A percentile compares a stretch with the other conserved stretches of the same genome.
Evolutionary conservation across 2,797 vertebrate species (phyloP).

Genomic region (Tarsius wallacei): DNA sequence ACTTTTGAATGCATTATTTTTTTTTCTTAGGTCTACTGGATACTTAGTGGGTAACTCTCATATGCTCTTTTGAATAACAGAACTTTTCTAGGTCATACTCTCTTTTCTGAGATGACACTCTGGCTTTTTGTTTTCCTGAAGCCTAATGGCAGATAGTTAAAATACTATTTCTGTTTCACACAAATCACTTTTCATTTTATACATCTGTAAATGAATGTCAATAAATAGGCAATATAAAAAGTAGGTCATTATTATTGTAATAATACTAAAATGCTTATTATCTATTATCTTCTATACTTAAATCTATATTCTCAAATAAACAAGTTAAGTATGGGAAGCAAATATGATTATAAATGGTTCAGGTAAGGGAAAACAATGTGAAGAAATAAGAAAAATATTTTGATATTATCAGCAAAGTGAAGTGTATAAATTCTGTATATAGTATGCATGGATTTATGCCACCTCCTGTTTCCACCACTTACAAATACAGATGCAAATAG

Average conservation of each 20-base stretch:
- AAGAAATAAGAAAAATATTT: slow-evolving; percentile 7
- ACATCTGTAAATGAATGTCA: neutral
- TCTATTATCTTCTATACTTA: neutral
- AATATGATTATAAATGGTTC: neutral
- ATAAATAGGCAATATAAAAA: neutral
- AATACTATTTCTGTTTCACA: neutral
- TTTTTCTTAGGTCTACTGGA: neutral
- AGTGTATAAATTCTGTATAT: neutral
- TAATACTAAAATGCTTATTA: neutral
- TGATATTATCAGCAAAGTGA: neutral
- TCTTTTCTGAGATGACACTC: neutral
- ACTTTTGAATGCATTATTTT: neutral
- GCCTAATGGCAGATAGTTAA: neutral
- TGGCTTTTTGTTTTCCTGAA: neutral
- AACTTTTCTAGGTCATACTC: neutral
- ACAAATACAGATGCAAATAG: neutral
- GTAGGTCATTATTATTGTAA: neutral
- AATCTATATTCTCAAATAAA: neutral
- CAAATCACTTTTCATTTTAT: neutral
- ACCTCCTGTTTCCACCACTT: neutral
- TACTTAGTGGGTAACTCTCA: neutral
- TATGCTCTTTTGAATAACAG: neutral
- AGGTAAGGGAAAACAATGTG: neutral
- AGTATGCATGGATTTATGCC: neutral
- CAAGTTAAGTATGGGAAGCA: neutral